These are phyloP conservation scores for Drosophila bifasciata DNA, from an alignment of 1,140 invertebrate genomes.

Conservation along the genomic window DNA sequence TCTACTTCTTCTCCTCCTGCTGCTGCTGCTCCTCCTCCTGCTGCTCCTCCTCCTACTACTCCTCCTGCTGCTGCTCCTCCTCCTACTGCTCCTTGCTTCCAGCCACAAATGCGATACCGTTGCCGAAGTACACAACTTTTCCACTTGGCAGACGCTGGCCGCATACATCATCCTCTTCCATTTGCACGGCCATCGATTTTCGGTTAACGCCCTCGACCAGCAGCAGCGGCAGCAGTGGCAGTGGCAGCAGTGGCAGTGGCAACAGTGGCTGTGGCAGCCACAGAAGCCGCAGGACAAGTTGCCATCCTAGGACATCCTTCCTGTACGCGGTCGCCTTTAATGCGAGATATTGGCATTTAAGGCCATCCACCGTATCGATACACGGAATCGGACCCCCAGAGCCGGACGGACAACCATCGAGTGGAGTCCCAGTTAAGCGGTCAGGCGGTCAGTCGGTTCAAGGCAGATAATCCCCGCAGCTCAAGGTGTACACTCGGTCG, in stretches of 20 bases:
- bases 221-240: conserved; percentile 22
- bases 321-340: conserved; percentile 41
- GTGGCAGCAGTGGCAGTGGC: conserved; percentile 5
- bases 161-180: conserved; percentile 82
- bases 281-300: conserved; percentile 54
- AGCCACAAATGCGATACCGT: conserved; percentile 39
- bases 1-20: too few relatives aligned
- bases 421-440: conserved; percentile 53
- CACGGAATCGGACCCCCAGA: not conserved
- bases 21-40: not conserved
- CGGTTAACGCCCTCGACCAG: conserved; percentile 66
- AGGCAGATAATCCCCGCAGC: conserved; percentile 42
- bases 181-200: conserved; percentile 80
- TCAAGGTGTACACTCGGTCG: conserved; percentile 26
- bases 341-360: conserved; percentile 58
- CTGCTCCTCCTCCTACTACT: not conserved
- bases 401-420: too few relatives aligned
- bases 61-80: not conserved
- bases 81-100: too few relatives aligned
- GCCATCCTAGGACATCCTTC: conserved; percentile 43
- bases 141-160: conserved; percentile 65
- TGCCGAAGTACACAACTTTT: conserved; percentile 61
- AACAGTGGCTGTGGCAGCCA: conserved; percentile 5
- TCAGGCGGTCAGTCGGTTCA: conserved; percentile 44
- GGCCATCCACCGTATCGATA: conserved; percentile 51